Conservation (phyloP, 2,113 vertebrate species). For the Ramphastos sulfuratus region DNA sequence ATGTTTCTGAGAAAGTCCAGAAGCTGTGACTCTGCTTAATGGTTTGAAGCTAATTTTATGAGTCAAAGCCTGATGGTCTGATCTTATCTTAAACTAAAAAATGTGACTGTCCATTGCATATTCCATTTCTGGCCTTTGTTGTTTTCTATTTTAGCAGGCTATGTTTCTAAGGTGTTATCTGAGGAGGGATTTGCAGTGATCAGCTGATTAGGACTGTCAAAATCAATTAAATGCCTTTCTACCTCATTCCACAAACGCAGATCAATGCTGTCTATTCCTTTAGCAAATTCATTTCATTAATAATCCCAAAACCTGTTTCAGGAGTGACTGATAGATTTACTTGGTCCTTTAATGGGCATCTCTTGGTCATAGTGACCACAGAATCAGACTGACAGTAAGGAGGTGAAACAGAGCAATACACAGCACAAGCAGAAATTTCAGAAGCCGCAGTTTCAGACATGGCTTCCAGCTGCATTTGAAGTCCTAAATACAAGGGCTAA, state of each 20-base stretch:
- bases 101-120: not conserved
- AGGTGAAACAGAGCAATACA: not conserved
- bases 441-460: not conserved
- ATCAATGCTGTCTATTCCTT: not conserved
- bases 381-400: not conserved
- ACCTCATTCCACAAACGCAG: not conserved
- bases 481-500: not conserved
- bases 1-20: not conserved
- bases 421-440: not conserved
- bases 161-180: not conserved
- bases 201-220: not conserved
- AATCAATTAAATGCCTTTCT: not conserved
- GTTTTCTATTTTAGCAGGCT: not conserved
- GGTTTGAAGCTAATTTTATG: not conserved
- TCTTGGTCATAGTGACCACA: not conserved
- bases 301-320: not conserved
- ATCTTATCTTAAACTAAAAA: not conserved
- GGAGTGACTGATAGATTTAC: not conserved
- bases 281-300: not conserved
- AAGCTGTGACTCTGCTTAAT: not conserved
- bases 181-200: not conserved
- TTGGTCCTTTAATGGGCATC: not conserved
- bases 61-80: not conserved
- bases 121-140: not conserved
- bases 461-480: not conserved